Evolutionary conservation across 2,113 vertebrate species (phyloP), one percentile per base, ranked within the genome.

Genomic region (Spheniscus mendiculus): DNA sequence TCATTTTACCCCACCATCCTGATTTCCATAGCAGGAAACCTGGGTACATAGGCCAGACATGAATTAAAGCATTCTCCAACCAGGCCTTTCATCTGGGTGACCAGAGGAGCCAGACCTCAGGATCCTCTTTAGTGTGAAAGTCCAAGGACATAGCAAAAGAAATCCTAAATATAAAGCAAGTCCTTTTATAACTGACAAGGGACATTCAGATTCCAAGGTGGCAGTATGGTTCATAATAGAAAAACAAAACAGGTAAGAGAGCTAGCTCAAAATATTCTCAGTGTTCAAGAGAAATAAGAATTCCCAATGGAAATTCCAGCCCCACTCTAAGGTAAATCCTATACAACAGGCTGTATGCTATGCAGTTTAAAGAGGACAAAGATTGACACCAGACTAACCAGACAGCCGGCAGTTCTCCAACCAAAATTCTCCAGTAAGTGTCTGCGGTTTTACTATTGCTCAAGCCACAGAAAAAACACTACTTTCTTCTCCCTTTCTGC

Each of bases 401-500:
- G 77, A 76, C 27, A 76, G 58, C 10, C 94, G 91, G 72, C 26
- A 55, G 32, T 45, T 85, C 42, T 97, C 85, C 88, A 95, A 29
- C 6, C 36, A 95, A 69, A 96, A 76, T 77, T 85, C 61, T 83
- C n/a, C 53, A 85, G 58, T 73, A 83, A 87, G 55, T 58, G 62
- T 89, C 69, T 86, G 47, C 7, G 29, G 93, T 38, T 97, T 90
- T 77, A 86, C 10, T 71, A 53, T 91, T 96, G 70, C 78, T 91
- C 38, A 96, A 96, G 49, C 18, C 40, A 85, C 9, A 79, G 32
- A 4, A 76, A 89, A 90, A 79, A 70, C 38, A 4, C 1, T 4
- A 25, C 6, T 77, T 80, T 81, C 6, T 92, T 87, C 45, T 85
- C 25, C 40, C 15, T 34, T 77, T 85, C 76, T 77, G 53, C 49